Conservation (phyloP, 2,888 invertebrate genomes). For the Limenitis camilla region DNA sequence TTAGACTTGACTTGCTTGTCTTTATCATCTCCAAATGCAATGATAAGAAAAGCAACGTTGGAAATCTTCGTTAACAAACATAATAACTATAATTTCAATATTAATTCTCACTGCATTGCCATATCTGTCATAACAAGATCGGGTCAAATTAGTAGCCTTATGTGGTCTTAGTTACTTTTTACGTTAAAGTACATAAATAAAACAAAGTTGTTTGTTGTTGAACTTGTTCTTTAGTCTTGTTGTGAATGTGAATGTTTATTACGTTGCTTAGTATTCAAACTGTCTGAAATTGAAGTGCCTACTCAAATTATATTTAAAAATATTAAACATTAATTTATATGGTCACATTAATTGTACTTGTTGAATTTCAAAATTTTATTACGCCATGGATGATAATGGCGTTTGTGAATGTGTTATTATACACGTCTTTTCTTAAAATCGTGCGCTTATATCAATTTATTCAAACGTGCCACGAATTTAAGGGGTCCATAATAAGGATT, state of each 20-base stretch:
- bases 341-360: neutral
- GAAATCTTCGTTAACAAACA: conserved; percentile 8
- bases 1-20: conserved; percentile 24
- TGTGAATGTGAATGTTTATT: conserved; percentile 1
- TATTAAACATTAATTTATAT: neutral
- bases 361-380: conserved; percentile 13
- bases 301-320: neutral
- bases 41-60: conserved; percentile 1
- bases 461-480: conserved; percentile 46
- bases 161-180: conserved; percentile 10
- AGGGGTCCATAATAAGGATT: conserved; percentile 34
- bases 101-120: conserved; percentile 9
- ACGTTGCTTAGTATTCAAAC: neutral
- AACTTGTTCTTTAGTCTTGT: conserved; percentile 9
- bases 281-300: neutral
- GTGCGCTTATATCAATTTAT: conserved; percentile 59
- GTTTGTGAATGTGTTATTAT: conserved; percentile 47
- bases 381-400: conserved; percentile 28
- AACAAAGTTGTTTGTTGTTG: conserved; percentile 6
- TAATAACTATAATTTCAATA: conserved; percentile 17
- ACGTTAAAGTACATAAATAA: conserved; percentile 7
- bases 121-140: conserved; percentile 7
- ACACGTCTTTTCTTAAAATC: conserved; percentile 58
- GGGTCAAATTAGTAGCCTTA: conserved; percentile 15
- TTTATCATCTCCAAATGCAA: neutral